Evolutionary conservation across 2,797 vertebrate genomes (phyloP).

Genomic region (Yasuhikotakia modesta): DNA sequence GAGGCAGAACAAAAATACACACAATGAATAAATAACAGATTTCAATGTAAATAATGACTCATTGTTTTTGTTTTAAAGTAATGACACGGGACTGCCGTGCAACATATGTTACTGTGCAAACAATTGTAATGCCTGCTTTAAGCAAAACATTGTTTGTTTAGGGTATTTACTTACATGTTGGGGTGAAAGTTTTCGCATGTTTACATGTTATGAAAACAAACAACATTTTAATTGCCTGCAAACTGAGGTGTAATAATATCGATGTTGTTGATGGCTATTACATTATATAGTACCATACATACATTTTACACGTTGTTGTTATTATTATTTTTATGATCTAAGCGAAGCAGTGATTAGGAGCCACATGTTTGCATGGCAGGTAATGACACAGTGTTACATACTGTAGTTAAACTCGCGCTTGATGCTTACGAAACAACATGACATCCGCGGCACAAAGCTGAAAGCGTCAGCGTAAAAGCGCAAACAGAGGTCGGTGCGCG

Average conservation of each 20-base stretch:
- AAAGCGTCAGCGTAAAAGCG: conserved; percentile 34
- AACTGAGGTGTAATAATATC: no score
- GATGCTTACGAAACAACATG: conserved; percentile 1
- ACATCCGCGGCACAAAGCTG: conserved; percentile 2
- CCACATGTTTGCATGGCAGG: background rate
- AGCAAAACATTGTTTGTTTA: no score
- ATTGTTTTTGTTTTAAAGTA: background rate
- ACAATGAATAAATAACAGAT: background rate
- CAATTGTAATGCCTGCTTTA: no score
- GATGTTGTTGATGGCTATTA: no score
- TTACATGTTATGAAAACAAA: no score
- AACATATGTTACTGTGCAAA: background rate
- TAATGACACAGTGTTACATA: background rate
- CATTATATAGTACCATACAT: no score
- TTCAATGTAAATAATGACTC: background rate
- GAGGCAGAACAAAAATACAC: background rate
- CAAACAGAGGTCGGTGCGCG: conserved; percentile 50
- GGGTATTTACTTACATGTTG: no score
- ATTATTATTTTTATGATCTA: no score
- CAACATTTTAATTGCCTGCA: no score
- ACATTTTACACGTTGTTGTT: no score
- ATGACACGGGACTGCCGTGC: background rate
- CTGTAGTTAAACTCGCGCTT: background rate
- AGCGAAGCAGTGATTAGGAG: background rate
- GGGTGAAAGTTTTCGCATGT: no score